These are phyloP conservation scores for Bathynomus jamesi DNA, from an alignment of 1,140 invertebrate species.

Conservation along the genomic window DNA sequence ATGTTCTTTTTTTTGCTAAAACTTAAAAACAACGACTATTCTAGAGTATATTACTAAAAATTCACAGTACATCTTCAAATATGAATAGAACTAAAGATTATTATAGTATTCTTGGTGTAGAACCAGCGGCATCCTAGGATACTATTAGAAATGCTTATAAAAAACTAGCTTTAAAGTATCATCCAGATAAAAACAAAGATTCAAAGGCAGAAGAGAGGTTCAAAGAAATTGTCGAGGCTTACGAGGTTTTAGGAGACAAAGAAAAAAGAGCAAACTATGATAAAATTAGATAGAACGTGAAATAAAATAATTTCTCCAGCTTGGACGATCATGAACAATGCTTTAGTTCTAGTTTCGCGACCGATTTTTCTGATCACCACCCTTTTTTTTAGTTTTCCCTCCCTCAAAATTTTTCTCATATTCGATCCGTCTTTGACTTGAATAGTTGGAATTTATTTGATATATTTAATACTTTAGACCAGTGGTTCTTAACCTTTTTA, in stretches of 20 bases:
- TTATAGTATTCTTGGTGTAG: conserved; percentile 5
- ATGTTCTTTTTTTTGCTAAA: too few species aligned
- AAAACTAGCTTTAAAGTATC: conserved; percentile 22
- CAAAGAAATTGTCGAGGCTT: conserved; percentile 4
- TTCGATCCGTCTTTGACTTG: not conserved
- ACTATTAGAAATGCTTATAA: not conserved
- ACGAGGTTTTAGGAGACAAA: conserved; percentile 10
- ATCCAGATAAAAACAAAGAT: conserved; percentile 1
- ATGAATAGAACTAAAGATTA: conserved; percentile 5
- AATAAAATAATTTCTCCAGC: too few species aligned
- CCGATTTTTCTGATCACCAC: too few species aligned
- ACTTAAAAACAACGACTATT: too few species aligned
- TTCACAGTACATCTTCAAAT: too few species aligned
- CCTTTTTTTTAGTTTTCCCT: not conserved
- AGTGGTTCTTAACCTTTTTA: too few species aligned
- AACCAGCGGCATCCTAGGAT: not conserved
- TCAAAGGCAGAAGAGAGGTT: not conserved
- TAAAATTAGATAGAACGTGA: too few species aligned
- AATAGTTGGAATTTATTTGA: too few species aligned
- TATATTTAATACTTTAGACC: too few species aligned
- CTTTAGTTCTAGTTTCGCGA: too few species aligned
- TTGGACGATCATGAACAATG: too few species aligned
- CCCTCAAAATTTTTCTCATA: not conserved
- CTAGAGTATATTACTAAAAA: too few species aligned
- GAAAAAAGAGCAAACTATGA: conserved; percentile 9